Evolutionary conservation across 1,140 invertebrate genomes (phyloP).

Genomic region (Drosophila nannoptera): DNA sequence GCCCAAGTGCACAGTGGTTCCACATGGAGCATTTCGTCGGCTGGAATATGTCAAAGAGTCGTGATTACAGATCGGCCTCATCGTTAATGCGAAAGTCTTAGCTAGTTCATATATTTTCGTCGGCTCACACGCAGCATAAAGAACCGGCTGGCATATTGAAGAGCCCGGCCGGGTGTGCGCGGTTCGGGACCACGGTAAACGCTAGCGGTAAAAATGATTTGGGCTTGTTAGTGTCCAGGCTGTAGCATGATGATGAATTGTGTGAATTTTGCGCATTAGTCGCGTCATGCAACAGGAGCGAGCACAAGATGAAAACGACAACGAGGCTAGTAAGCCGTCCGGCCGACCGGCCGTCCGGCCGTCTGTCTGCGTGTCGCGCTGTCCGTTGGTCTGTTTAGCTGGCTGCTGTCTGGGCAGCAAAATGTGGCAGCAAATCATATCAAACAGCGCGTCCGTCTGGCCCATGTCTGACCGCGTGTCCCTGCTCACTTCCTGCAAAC

Average conservation of each 20-base stretch:
- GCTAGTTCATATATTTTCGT: too few species aligned
- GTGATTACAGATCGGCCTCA: too few species aligned
- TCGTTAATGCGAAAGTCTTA: too few species aligned
- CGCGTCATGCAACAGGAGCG: conserved; percentile 53
- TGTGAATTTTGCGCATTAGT: conserved; percentile 78
- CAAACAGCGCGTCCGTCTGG: conserved; percentile 6
- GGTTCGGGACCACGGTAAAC: conserved; percentile 27
- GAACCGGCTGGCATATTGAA: not conserved
- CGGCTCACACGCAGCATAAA: too few species aligned
- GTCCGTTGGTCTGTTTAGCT: too few species aligned
- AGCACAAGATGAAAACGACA: conserved; percentile 34
- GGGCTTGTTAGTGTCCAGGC: conserved; percentile 76
- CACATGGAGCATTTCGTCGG: not conserved
- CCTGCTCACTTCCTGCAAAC: conserved; percentile 34
- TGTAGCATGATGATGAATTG: conserved; percentile 73
- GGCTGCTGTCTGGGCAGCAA: not conserved
- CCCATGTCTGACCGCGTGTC: conserved; percentile 22
- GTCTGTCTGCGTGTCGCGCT: not conserved
- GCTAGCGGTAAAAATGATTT: conserved; percentile 66
- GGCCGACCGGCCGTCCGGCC: conserved; percentile 5
- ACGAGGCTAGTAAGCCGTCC: conserved; percentile 9
- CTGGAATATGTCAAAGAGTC: not conserved
- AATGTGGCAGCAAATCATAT: conserved; percentile 3
- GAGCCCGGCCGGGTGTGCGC: not conserved
- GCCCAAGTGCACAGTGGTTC: conserved; percentile 40